Percentiles rank a stretch among this genome's conserved stretches.
Evolutionary conservation across 2,888 invertebrate species (phyloP).

Genomic region (Agriopis marginaria): DNA sequence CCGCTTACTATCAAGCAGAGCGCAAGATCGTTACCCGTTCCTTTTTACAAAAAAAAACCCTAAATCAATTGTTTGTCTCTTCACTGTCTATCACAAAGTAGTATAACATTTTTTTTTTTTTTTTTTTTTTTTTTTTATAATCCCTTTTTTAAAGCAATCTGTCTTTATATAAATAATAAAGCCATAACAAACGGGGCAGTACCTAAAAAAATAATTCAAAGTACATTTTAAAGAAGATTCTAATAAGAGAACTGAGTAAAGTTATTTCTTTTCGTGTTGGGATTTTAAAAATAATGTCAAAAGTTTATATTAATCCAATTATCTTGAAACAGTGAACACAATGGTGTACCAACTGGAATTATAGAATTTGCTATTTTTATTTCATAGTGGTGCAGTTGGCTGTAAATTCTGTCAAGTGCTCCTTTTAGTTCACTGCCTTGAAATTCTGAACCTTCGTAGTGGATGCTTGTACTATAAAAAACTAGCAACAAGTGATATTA

Average conservation of each 20-base stretch:
- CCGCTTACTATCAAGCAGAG: too few species aligned
- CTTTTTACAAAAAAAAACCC: too few species aligned
- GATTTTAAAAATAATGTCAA: neutral
- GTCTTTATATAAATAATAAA: too few species aligned
- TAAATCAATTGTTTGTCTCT: too few species aligned
- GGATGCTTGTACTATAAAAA: constrained; percentile 7
- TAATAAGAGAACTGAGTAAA: neutral
- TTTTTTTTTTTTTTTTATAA: too few species aligned
- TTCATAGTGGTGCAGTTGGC: constrained; percentile 75
- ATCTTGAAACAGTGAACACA: constrained; percentile 14
- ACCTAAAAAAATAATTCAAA: too few species aligned
- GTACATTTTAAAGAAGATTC: neutral
- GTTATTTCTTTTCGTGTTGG: too few species aligned
- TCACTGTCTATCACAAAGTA: too few species aligned
- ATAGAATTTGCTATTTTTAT: constrained; percentile 65
- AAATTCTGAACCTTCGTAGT: constrained; percentile 14
- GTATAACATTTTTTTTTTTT: too few species aligned
- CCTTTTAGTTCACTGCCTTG: constrained; percentile 31
- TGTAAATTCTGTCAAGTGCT: constrained; percentile 45
- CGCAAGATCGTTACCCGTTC: too few species aligned
- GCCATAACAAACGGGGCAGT: too few species aligned
- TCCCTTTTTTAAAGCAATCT: too few species aligned
- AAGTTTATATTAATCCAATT: constrained; percentile 1
- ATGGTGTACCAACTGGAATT: constrained; percentile 37
- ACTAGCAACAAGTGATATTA: neutral